A percentile compares a stretch with the other conserved stretches of the same genome.
Evolutionary conservation across 1,140 invertebrate genomes (phyloP).

Genomic region (Drosophila erecta): DNA sequence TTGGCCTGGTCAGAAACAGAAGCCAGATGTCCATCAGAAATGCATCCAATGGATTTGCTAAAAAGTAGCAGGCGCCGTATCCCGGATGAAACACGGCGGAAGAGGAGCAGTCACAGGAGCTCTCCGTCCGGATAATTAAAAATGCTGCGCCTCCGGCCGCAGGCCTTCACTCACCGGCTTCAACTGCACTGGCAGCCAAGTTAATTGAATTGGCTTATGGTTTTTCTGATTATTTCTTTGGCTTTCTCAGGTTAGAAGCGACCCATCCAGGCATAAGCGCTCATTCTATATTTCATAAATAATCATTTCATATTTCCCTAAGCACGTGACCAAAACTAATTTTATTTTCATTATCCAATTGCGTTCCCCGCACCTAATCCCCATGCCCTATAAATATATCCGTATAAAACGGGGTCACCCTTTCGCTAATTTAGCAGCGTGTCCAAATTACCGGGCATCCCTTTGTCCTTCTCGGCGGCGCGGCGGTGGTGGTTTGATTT

Average conservation of each 20-base stretch:
- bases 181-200: constrained; percentile 57
- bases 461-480: constrained; percentile 19
- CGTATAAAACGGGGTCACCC: constrained; percentile 55
- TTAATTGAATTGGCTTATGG: constrained; percentile 62
- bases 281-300: constrained; percentile 30
- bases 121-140: constrained; percentile 63
- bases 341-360: constrained; percentile 69
- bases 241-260: constrained; percentile 4
- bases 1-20: constrained; percentile 67
- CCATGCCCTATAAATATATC: constrained; percentile 38
- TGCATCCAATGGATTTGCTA: constrained; percentile 67
- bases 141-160: constrained; percentile 50
- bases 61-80: constrained; percentile 44
- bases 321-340: constrained; percentile 75
- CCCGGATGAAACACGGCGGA: constrained; percentile 6
- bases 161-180: constrained; percentile 56
- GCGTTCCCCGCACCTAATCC: constrained; percentile 35
- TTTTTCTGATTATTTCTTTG: constrained; percentile 17
- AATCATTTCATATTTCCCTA: constrained; percentile 65
- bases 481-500: constrained; percentile 23
- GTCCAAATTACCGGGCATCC: constrained; percentile 57
- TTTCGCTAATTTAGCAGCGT: constrained; percentile 66
- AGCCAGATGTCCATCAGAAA: constrained; percentile 71
- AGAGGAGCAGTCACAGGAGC: neutral
- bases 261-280: neutral